Conservation (phyloP, 2,888 invertebrate genomes). For the Eristalis pertinax region DNA sequence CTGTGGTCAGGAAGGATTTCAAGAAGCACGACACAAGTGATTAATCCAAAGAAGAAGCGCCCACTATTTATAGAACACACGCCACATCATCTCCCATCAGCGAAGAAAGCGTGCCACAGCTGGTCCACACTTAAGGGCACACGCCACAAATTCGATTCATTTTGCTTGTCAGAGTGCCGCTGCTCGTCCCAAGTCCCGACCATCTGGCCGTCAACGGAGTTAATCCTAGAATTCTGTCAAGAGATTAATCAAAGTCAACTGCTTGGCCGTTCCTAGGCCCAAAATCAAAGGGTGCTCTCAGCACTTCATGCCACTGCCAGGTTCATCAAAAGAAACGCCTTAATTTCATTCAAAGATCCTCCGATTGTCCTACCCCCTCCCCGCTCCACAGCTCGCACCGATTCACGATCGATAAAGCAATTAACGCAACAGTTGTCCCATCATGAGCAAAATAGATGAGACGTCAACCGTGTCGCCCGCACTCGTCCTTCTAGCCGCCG, state of each 20-base stretch:
- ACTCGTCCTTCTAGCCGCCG: not conserved
- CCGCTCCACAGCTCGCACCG: not conserved
- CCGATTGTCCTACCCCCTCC: not conserved
- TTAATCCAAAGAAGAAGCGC: no score
- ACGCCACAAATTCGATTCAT: not conserved
- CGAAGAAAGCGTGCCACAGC: no score
- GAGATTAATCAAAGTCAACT: not conserved
- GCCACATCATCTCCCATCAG: no score
- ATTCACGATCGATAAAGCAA: constrained; percentile 56
- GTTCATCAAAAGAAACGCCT: not conserved
- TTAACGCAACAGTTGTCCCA: constrained; percentile 63
- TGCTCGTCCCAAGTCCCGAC: no score
- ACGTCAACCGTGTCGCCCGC: not conserved
- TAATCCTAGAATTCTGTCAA: not conserved
- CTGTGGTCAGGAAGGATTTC: no score
- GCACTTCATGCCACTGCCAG: not conserved
- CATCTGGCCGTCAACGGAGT: not conserved
- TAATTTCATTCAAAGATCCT: not conserved
- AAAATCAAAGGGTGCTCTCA: not conserved
- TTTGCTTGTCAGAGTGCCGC: not conserved
- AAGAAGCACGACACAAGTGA: no score
- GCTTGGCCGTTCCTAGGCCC: not conserved
- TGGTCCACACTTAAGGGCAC: no score
- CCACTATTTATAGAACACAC: no score
- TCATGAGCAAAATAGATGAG: constrained; percentile 30